Conservation (phyloP, 2,888 invertebrate genomes). For the Ellobium chinense region DNA sequence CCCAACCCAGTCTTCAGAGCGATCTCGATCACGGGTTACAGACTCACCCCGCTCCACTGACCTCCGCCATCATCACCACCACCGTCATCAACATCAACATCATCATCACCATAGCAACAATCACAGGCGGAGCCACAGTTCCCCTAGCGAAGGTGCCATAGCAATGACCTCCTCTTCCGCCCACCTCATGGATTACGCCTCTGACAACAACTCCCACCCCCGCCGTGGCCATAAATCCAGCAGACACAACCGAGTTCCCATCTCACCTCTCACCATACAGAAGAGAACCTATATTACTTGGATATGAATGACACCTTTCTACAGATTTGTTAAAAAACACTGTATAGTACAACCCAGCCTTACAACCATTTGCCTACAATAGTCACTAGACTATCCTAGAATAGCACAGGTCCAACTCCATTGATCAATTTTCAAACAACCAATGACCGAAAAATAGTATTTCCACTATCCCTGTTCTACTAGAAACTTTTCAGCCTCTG, state of each 20-base stretch:
- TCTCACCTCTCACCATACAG: slow-evolving; percentile 25
- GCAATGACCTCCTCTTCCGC: slow-evolving; percentile 37
- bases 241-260: neutral
- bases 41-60: neutral
- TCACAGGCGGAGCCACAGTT: neutral
- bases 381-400: too few species aligned
- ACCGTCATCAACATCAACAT: neutral
- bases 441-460: too few species aligned
- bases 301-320: too few species aligned
- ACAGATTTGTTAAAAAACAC: too few species aligned
- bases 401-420: too few species aligned
- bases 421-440: too few species aligned
- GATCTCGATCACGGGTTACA: too few species aligned
- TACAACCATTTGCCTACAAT: too few species aligned
- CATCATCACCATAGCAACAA: neutral
- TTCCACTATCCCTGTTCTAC: too few species aligned
- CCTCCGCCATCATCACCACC: slow-evolving; percentile 1
- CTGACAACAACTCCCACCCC: neutral
- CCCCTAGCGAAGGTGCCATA: neutral
- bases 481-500: too few species aligned
- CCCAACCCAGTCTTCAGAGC: neutral
- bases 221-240: neutral
- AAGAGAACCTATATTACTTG: slow-evolving; percentile 42
- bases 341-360: too few species aligned
- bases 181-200: neutral